Percentiles rank a stretch among this genome's conserved stretches.
Evolutionary conservation across 2,113 vertebrate genomes (phyloP).

Genomic region (Collichthys lucidus): DNA sequence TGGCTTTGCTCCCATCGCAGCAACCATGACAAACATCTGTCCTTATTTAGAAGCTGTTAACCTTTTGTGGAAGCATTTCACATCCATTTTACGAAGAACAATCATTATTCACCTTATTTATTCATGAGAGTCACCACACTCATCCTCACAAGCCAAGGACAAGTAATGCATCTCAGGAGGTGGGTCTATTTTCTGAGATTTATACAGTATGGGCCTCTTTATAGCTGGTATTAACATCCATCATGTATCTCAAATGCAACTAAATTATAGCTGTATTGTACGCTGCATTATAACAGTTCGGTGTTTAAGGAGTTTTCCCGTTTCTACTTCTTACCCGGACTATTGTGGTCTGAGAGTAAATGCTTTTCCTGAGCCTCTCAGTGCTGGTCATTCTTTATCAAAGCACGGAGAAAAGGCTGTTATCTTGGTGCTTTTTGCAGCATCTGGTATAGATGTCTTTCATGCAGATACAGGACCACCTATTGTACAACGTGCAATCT

Average conservation of each 20-base stretch:
- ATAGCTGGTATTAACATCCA: not conserved
- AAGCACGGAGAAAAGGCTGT: too few species aligned
- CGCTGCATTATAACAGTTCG: not conserved
- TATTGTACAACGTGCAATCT: too few species aligned
- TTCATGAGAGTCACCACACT: constrained; percentile 49
- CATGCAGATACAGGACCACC: too few species aligned
- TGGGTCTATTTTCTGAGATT: not conserved
- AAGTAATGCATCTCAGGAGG: constrained; percentile 19
- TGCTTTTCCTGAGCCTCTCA: too few species aligned
- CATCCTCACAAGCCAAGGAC: constrained; percentile 28
- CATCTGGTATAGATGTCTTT: too few species aligned
- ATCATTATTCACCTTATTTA: constrained; percentile 60
- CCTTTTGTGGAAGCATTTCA: constrained; percentile 52
- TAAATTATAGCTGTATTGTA: not conserved
- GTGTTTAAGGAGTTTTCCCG: not conserved
- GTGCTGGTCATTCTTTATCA: too few species aligned
- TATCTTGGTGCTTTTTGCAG: too few species aligned
- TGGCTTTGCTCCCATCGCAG: not conserved
- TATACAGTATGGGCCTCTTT: not conserved
- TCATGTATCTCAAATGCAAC: not conserved
- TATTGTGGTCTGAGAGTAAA: too few species aligned
- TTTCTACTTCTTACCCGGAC: not conserved
- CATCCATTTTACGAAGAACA: constrained; percentile 36
- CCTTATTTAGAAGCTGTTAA: constrained; percentile 67
- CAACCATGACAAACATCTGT: constrained; percentile 40